Evolutionary conservation across 2,797 vertebrate genomes (phyloP).

Genomic region (Tarsius wallacei): DNA sequence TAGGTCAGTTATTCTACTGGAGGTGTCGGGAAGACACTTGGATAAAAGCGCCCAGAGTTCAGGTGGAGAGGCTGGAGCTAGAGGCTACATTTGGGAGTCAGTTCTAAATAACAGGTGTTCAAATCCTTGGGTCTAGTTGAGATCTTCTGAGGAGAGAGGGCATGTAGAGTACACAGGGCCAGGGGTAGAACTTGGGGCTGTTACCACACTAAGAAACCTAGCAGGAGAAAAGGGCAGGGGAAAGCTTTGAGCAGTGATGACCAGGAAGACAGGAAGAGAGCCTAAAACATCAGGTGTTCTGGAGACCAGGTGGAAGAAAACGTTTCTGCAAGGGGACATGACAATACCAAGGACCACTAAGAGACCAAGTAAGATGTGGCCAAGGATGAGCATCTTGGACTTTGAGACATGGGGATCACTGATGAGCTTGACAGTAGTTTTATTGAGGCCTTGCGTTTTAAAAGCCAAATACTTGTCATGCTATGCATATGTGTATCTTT

Average conservation of each 20-base stretch:
- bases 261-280: neutral
- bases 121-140: slow-evolving; percentile 2
- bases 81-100: neutral
- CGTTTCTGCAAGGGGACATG: neutral
- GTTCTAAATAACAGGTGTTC: slow-evolving; percentile 37
- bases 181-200: neutral
- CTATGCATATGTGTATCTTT: neutral
- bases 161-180: neutral
- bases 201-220: neutral
- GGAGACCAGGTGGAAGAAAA: neutral
- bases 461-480: slow-evolving; percentile 35
- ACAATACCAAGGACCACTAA: neutral
- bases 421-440: neutral
- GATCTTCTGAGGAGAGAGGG: neutral
- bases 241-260: neutral
- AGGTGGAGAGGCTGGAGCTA: neutral
- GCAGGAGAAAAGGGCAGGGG: neutral
- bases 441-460: slow-evolving; percentile 38
- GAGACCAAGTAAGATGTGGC: neutral
- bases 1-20: neutral
- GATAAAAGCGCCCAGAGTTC: neutral
- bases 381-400: neutral
- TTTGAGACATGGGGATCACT: neutral
- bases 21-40: neutral
- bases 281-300: neutral